Evolutionary conservation across 92 coral and sea anemone genomes (phyloP), one percentile per base, ranked within the genome.

Genomic region (Galaxea fascicularis): DNA sequence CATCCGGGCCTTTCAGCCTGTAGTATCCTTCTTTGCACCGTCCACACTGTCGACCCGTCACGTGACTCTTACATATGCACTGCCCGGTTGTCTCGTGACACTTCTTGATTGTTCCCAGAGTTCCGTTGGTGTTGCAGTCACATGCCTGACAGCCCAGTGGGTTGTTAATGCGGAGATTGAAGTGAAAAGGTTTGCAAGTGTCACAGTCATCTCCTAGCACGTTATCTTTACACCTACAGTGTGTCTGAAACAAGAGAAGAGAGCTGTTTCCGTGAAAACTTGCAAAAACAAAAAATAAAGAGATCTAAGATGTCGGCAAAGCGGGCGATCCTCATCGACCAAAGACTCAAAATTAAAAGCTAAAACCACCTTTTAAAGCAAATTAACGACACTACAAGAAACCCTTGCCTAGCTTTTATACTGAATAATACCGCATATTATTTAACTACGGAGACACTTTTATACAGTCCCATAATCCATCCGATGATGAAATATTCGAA

Each of bases 41-140:
- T 6, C 90, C 92, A 72, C 99, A 96, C 10, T 65, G 80, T 1
- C 92, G 93, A 20, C 95, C 98, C 35, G 80, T 91, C 88, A 96
- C 98, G 87, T 95, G 94, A 73, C 89, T 76, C 81, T 96, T 96
- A 73, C 99, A 96, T 22, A 80, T 22, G 76, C 99, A 96, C 73
- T 93, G 92, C 53, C 99, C 99, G 60, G 82, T 65, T 13, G 52
- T 91, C 82, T 91, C 91, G 67, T 93, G 78, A 72, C 99, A 97
- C 54, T 89, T 65, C 47, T 78, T 86, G 65, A 95, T 89, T 78
- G 90, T 82, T 71, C 99, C 95, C 79, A 91, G 87, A 18, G 99
- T 94, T 63, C 99, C 99, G n/a, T 88, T 88, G 16, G 86, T 64
- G 73, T 92, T 83, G 51, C 99, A 97, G 76, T 47, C 73, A 76